A percentile compares a stretch with the other conserved stretches of the same genome.
Evolutionary conservation across 2,113 vertebrate species (phyloP).

Genomic region (Pithys albifrons): DNA sequence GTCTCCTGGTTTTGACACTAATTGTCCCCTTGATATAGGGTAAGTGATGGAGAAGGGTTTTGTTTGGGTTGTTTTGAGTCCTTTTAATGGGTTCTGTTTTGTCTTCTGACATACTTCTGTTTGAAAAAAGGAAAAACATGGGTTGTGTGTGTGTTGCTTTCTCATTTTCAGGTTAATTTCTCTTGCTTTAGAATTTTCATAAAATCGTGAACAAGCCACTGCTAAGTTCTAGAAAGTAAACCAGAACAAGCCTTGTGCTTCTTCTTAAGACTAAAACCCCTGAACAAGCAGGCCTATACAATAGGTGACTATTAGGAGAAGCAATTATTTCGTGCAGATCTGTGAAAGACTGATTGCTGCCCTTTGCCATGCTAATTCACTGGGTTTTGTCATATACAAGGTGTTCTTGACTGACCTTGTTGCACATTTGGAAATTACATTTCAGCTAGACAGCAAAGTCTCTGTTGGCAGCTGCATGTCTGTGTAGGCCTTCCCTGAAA

Average conservation of each 20-base stretch:
- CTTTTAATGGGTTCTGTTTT: background rate
- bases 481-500: background rate
- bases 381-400: background rate
- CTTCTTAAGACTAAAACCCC: background rate
- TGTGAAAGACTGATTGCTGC: background rate
- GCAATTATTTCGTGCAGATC: background rate
- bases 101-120: background rate
- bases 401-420: background rate
- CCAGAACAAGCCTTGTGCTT: background rate
- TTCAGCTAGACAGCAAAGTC: background rate
- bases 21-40: conserved; percentile 12
- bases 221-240: background rate
- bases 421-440: background rate
- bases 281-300: background rate
- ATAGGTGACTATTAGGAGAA: background rate
- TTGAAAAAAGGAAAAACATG: background rate
- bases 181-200: background rate
- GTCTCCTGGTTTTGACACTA: conserved; percentile 36
- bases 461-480: background rate
- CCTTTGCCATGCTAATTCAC: background rate
- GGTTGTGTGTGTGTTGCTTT: background rate
- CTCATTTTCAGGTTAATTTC: background rate
- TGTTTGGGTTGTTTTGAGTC: background rate
- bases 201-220: background rate
- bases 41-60: background rate